Conservation (phyloP, 2,888 invertebrate genomes). For the Protophormia terraenovae region DNA sequence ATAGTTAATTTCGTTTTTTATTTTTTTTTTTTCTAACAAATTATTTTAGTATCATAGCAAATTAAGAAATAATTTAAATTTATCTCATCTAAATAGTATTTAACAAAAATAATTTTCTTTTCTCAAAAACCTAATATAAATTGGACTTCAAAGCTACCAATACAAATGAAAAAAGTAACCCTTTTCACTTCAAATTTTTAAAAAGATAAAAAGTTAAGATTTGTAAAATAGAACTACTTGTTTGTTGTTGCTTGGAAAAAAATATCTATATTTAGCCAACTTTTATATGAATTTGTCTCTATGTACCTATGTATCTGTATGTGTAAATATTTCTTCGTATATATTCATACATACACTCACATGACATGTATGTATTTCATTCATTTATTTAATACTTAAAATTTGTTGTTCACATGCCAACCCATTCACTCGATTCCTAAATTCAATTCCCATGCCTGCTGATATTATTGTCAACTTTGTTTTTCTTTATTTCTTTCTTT, state of each 20-base stretch:
- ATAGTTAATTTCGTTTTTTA: not conserved
- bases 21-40: not conserved
- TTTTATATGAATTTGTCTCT: not conserved
- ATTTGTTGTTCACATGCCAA: slow-evolving; percentile 57
- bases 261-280: not conserved
- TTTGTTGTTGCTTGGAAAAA: not conserved
- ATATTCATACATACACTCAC: not conserved
- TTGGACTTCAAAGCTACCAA: not conserved
- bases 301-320: not conserved
- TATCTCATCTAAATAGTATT: not conserved
- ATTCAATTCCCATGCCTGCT: slow-evolving; percentile 14
- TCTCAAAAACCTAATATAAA: no score
- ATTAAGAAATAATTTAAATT: slow-evolving; percentile 31
- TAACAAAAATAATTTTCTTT: slow-evolving; percentile 8
- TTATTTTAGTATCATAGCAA: not conserved
- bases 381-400: slow-evolving; percentile 28
- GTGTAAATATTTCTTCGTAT: not conserved
- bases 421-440: slow-evolving; percentile 21
- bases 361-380: not conserved
- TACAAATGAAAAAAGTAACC: not conserved
- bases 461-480: slow-evolving; percentile 41
- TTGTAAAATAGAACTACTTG: not conserved
- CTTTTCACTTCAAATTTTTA: not conserved
- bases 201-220: not conserved
- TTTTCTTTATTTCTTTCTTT: not conserved